Base-by-base conservation (phyloP, 2,113 vertebrate species). In the Steatornis caripensis region DNA sequence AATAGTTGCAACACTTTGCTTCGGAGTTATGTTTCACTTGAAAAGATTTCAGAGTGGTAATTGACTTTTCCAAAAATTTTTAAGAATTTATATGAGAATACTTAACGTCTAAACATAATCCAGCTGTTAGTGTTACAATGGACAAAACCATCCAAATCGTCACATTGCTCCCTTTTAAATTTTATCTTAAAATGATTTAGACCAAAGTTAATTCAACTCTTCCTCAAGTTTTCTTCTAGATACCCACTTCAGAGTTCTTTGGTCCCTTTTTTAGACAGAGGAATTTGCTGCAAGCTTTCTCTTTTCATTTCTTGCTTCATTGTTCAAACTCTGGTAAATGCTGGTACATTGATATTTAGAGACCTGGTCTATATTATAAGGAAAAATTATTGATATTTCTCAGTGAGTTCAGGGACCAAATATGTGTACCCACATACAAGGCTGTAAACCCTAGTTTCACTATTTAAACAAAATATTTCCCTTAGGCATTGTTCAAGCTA, bases 351-450 rank as follows among this genome's bases (percentile, higher is more conserved):
- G 57, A 69, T 84, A 86, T 66, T 88, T 76, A 93, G 49, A 93
- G 41, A 90, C 55, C 5, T 60, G 41, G 5, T 69, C 26, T 97
- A 87, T 85, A 90, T 91, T 71, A 36, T n/a, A n/a, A n/a, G n/a
- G n/a, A 87, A 57, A 64, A 77, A 37, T 19, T 61, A 89, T n/a
- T 57, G 75, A 27, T 71, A 72, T 55, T 85, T 72, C 78, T 62
- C 30, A 46, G 19, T 51, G 29, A 61, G 26, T 80, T 91, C 71
- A 86, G 53, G 48, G 20, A 76, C 34, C 1, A 13, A 69, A 86
- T 53, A 30, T 13, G 72, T 15, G 34, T 41, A 51, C 32, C 36
- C 34, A 29, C 9, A 34, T 36, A 29, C 12, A 64, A 48, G 54
- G n/a, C 51, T 77, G 24, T 32, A 66, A 89, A 84, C 8, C 10